Conservation (phyloP, 2,113 vertebrate genomes). For the Ploceus nigricollis region DNA sequence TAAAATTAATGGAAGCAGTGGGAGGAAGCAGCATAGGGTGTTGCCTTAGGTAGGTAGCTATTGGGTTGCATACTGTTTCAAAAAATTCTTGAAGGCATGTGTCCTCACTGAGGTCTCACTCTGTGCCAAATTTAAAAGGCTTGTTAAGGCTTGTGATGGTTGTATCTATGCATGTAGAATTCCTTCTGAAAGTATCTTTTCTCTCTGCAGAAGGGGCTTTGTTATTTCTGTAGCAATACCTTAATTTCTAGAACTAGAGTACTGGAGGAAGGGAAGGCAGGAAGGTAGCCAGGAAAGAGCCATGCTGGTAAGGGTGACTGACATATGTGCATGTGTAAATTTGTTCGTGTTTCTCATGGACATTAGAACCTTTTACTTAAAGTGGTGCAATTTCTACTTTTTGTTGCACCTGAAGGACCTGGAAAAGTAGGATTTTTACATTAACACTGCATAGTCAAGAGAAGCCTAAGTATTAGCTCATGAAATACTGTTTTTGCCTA, state of each 20-base stretch:
- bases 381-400: neutral
- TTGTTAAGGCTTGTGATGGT: neutral
- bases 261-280: neutral
- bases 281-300: neutral
- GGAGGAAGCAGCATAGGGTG: neutral
- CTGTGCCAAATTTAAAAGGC: neutral
- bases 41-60: neutral
- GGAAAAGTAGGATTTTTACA: neutral
- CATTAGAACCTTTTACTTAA: neutral
- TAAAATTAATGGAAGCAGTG: neutral
- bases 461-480: neutral
- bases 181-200: neutral
- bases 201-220: neutral
- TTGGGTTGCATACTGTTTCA: neutral
- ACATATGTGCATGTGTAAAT: neutral
- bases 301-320: neutral
- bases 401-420: neutral
- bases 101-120: neutral
- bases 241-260: neutral
- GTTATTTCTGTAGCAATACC: neutral
- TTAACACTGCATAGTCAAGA: neutral
- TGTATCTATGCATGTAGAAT: neutral
- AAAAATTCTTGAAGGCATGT: neutral
- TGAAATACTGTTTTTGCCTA: neutral
- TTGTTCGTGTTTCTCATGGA: neutral